phyloP scores from a whole-genome alignment of 1,140 invertebrate genomes.

The Danaus melanippus region DNA sequence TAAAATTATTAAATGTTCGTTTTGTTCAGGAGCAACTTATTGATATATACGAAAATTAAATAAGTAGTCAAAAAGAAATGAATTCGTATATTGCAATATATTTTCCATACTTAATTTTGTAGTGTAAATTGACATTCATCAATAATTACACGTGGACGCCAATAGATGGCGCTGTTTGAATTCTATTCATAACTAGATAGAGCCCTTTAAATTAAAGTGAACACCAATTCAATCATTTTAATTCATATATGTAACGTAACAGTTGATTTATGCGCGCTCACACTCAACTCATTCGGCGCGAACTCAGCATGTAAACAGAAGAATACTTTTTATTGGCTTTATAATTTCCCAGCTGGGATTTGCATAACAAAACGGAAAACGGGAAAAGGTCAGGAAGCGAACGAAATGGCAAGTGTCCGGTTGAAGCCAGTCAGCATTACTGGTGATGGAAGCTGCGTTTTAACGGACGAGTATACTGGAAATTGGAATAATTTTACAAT shows the following conservation, averaged over 20 bases:
- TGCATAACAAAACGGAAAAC: slow-evolving; percentile 69
- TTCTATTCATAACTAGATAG: too few species aligned
- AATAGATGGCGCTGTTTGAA: too few species aligned
- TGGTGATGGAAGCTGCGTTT: slow-evolving; percentile 34
- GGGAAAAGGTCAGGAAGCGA: slow-evolving; percentile 70
- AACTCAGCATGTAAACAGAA: slow-evolving; percentile 65
- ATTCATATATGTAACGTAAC: slow-evolving; percentile 6
- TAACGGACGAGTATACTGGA: slow-evolving; percentile 16
- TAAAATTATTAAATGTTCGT: neutral
- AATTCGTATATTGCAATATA: too few species aligned
- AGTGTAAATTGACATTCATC: too few species aligned
- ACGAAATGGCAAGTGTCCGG: slow-evolving; percentile 63
- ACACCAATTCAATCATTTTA: neutral
- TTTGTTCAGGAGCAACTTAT: too few species aligned
- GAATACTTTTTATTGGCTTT: slow-evolving; percentile 69
- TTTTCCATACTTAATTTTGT: too few species aligned
- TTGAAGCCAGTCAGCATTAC: slow-evolving; percentile 61
- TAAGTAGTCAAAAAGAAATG: too few species aligned
- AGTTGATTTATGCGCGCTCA: slow-evolving; percentile 52
- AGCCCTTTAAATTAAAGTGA: too few species aligned
- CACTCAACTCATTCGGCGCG: slow-evolving; percentile 60
- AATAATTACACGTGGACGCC: too few species aligned
- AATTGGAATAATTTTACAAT: slow-evolving; percentile 9
- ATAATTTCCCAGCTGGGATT: slow-evolving; percentile 61
- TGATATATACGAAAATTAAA: too few species aligned